Conservation (phyloP, 2,888 invertebrate species). For the Hyalella azteca region DNA sequence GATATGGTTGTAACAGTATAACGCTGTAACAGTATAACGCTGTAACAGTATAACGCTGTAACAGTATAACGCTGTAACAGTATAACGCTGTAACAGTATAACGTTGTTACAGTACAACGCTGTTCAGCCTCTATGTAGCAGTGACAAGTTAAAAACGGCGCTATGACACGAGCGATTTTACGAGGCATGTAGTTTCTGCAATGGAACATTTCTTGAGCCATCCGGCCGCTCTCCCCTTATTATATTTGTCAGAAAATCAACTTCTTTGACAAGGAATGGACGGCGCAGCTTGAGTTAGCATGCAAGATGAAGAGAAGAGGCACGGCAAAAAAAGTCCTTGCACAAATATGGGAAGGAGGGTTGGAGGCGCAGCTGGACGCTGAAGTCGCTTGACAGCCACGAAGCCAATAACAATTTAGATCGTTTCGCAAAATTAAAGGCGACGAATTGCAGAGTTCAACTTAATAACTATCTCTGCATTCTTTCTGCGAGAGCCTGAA, state of each 20-base stretch:
- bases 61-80: no score
- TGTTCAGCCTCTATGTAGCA: not conserved
- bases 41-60: no score
- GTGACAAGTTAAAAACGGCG: no score
- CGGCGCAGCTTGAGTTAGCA: slow-evolving; percentile 9
- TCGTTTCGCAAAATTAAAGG: not conserved
- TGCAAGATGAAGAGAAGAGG: slow-evolving; percentile 15
- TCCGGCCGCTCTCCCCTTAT: not conserved
- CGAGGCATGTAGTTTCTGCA: not conserved
- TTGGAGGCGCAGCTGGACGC: not conserved
- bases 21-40: no score
- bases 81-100: no score
- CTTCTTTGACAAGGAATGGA: slow-evolving; percentile 9
- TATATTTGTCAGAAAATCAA: slow-evolving; percentile 15
- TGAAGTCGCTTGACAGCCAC: not conserved
- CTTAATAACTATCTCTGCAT: no score
- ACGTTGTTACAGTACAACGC: not conserved
- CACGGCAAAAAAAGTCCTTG: not conserved
- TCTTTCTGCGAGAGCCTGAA: no score
- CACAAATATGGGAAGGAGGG: not conserved
- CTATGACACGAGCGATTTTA: no score
- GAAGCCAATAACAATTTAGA: slow-evolving; percentile 12
- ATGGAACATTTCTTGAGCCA: not conserved
- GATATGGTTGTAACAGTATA: not conserved
- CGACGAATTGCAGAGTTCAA: not conserved